Evolutionary conservation across 2,113 vertebrate species (phyloP), one percentile per base, ranked within the genome.

Genomic region (Heterocephalus glaber): DNA sequence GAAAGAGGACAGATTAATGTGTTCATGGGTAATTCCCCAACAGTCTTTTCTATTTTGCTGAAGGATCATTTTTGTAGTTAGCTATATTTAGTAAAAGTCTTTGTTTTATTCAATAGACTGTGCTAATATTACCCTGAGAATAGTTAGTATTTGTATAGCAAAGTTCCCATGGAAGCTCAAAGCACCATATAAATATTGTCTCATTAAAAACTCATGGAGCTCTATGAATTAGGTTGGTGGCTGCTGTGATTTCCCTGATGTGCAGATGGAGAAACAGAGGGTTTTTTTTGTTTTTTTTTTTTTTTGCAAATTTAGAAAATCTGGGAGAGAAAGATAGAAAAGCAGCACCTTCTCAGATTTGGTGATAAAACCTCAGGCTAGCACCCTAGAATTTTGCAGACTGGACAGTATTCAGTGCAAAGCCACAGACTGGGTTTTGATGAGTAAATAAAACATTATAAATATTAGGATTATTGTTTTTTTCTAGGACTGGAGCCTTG

Each of bases 101-200:
- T 93, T 26, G 77, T 96, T 96, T 97, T 95, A 96, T 83, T 86
- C 79, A 94, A 66, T 74, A 94, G 66, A 80, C 81, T 81, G 10
- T 95, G 76, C 65, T 86, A 90, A 97, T 83, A 77, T 26, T 89
- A 82, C 44, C 94, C 52, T 74, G 91, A 80, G 92, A 95, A 76
- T 90, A 90, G 91, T 94, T 96, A 82, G 81, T 90, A 79, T 97
- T 97, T 96, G 80, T 80, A 92, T 58, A 96, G 56, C 54, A 94
- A 79, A 83, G 56, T 96, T 95, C 82, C 84, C 58, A 82, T 92
- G n/a, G 92, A 95, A 95, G 88, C 92, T 81, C 77, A 38, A 54
- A 89, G 80, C 84, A 94, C 74, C 96, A 33, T 91, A 84, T 95
- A 96, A 98, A 97, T 96, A 92, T 96, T 86, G 86, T 86, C 90